phyloP scores from a whole-genome alignment of 1,140 invertebrate species.

The Drosophila yakuba region DNA sequence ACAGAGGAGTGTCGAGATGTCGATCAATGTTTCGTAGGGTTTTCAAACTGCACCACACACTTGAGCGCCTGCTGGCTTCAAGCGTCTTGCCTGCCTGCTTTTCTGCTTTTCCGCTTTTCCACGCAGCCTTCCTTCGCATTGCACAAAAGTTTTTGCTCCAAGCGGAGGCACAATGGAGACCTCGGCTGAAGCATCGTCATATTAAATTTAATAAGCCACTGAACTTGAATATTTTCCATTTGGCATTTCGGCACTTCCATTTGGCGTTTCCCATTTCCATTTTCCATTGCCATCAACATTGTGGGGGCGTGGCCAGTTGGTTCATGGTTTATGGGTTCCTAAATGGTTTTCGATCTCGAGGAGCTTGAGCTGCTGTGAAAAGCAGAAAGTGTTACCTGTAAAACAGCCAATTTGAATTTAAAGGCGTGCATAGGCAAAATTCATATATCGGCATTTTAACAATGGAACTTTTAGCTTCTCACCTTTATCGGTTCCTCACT shows the following conservation, averaged over 20 bases:
- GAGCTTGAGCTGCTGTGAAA: neutral
- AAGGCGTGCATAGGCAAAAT: too few relatives aligned
- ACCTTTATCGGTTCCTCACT: neutral
- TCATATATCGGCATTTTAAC: neutral
- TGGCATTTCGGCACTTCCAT: slow-evolving; percentile 19
- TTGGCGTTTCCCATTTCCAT: slow-evolving; percentile 27
- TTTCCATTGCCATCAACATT: slow-evolving; percentile 12
- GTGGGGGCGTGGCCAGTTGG: slow-evolving; percentile 21
- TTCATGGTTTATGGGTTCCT: neutral
- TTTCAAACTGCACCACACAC: slow-evolving; percentile 30
- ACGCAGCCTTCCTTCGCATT: slow-evolving; percentile 9
- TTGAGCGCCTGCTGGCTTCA: slow-evolving; percentile 51
- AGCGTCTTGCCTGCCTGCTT: slow-evolving; percentile 26
- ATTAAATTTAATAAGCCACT: slow-evolving; percentile 68
- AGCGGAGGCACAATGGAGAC: slow-evolving; percentile 28
- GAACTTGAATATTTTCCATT: slow-evolving; percentile 59
- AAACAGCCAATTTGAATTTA: neutral
- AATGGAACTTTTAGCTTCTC: too few relatives aligned
- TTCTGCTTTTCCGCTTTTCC: slow-evolving; percentile 7
- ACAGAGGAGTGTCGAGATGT: neutral
- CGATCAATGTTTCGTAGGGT: neutral
- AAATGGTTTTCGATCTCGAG: neutral
- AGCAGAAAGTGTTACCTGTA: neutral
- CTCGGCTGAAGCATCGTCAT: slow-evolving; percentile 25
- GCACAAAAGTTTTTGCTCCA: slow-evolving; percentile 41